Evolutionary conservation across 2,888 invertebrate species (phyloP), one percentile per base, ranked within the genome.

Genomic region (Plagiodera versicolora): DNA sequence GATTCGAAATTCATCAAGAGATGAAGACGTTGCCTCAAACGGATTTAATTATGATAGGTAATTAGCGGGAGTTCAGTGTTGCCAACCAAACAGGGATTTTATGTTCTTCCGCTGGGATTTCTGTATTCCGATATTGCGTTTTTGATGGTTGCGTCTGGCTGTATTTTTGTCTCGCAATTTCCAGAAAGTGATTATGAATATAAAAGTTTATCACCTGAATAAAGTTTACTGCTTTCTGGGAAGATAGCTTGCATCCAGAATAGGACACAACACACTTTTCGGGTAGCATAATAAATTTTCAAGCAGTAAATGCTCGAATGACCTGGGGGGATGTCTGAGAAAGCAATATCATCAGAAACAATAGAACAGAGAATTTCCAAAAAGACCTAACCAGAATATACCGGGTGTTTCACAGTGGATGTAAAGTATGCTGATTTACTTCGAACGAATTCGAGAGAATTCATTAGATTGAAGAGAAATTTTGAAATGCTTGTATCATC

Each of bases 1-100:
- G 53, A 53, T 53, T 53, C 44, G 53, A 44, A 53, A 53, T 53
- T 53, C 53, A 53, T 53, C 44, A 53, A 24, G 52, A 44, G 53
- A 53, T 44, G 44, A 24, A 44, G 44, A 20, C 53, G 44, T 24
- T 44, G n/a, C 14, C 53, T 45, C 44, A 24, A 44, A 20, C 35
- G 53, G 53, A 53, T 53, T 53, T 44, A 20, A 24, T 24, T 53
- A 28, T 53, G 53, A 53, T 53, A 24, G 53, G 44, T 53, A 53
- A 53, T 53, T 53, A 53, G 39, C 10, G 16, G 14, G 18, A 3
- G 18, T 11, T 44, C 8, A 17, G 16, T 39, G 44, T 24, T 44
- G 53, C 10, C 44, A 44, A 44, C 39, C 10, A 19, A 53, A 44
- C 14, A 6, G 14, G 39, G 39, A 39, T 39, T 39, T 39, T 39